A percentile compares a stretch with the other conserved stretches of the same genome.
phyloP scores from a whole-genome alignment of 2,888 invertebrate species.

The Cephus rjabovi region DNA sequence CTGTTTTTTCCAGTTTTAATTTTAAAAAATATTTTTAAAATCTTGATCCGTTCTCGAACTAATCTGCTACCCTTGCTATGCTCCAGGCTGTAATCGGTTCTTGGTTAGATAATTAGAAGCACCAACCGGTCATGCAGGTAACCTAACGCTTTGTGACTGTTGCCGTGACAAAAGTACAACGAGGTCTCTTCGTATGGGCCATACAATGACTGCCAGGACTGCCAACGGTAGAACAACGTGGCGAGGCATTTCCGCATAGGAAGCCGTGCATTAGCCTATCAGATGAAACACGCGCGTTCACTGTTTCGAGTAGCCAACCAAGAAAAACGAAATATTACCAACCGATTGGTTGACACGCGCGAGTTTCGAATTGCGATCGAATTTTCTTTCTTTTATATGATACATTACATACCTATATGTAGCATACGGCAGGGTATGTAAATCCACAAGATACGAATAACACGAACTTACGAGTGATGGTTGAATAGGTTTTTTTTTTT shows the following conservation, averaged over 20 bases:
- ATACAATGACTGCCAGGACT: neutral
- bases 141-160: conserved; percentile 21
- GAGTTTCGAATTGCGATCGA: neutral
- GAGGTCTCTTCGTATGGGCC: conserved; percentile 22
- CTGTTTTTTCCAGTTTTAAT: too few relatives aligned
- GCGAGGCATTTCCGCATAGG: conserved; percentile 65
- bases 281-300: conserved; percentile 62
- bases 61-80: neutral
- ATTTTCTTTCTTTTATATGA: neutral
- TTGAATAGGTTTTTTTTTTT: neutral
- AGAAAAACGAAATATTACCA: neutral
- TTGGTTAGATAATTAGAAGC: neutral
- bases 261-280: conserved; percentile 67
- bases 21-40: too few relatives aligned
- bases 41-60: neutral
- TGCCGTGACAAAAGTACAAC: conserved; percentile 60
- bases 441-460: neutral
- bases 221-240: conserved; percentile 56
- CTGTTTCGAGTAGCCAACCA: neutral
- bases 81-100: neutral
- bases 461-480: too few relatives aligned
- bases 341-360: neutral
- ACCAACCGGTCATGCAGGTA: neutral
- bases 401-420: neutral
- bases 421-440: neutral